Evolutionary conservation across 2,888 invertebrate species (phyloP), one percentile per base, ranked within the genome.

Genomic region (Deilephila elpenor): DNA sequence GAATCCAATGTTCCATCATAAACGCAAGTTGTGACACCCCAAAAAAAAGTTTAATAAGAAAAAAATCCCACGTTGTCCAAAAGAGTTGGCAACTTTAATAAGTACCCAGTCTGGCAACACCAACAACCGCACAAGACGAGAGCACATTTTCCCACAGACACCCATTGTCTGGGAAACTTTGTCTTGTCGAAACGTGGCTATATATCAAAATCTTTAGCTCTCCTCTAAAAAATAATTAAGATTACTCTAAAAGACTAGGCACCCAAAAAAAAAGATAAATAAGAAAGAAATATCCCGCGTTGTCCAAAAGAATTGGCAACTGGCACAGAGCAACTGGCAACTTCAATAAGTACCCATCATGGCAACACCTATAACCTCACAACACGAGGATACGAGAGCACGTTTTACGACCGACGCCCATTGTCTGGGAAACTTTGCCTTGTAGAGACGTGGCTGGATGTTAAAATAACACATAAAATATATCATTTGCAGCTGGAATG

Each of bases 71-170:
- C 44, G 17, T 44, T 51, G 20, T 6, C 8, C 25, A 44, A 44
- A 25, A 64, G 20, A 67, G 25, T 67, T 51, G 51, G 67, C 44
- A 74, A 44, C 14, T 44, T 44, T 11, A 44, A 44, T 70, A 75
- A 76, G 78, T 74, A 76, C 73, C 59, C 7, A 75, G 75, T 64
- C 75, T 71, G 73, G 72, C 71, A 62, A 70, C 70, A 73, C 74
- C 77, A 74, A 76, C 77, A 76, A 75, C 70, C 75, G 73, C 79
- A 74, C 74, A 79, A 76, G 74, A 74, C 73, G 61, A 75, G 74
- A 77, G 76, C 76, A 74, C 74, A 60, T 74, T 79, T 78, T 77
- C 71, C 62, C 61, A 70, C 70, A 53, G 29, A 14, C 73, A 25
- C 25, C 71, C 37, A 62, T 62, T 73, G 60, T 71, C 56, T 56